A percentile compares a stretch with the other conserved stretches of the same genome.
Evolutionary conservation across 1,140 invertebrate genomes (phyloP).

Genomic region (Parapsyche elsis): DNA sequence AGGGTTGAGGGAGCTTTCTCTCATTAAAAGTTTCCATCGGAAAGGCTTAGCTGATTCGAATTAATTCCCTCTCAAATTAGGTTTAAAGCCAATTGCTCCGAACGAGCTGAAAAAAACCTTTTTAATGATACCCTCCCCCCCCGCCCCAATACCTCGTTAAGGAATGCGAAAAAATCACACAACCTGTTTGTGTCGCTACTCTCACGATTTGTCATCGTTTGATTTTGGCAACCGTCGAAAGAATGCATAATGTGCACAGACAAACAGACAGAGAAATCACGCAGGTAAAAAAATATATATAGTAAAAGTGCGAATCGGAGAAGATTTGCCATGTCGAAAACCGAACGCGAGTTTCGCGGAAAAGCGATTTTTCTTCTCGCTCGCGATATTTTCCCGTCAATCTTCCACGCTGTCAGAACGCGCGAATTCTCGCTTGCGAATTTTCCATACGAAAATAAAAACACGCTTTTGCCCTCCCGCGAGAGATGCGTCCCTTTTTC

Average conservation of each 20-base stretch:
- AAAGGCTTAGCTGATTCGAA: constrained; percentile 39
- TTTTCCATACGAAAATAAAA: neutral
- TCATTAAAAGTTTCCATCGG: constrained; percentile 38
- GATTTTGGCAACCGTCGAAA: neutral
- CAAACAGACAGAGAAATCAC: neutral
- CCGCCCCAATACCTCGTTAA: no score
- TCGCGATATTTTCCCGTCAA: constrained; percentile 4
- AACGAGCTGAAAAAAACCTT: constrained; percentile 15
- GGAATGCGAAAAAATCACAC: neutral
- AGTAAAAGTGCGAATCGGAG: neutral
- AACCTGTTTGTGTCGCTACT: neutral
- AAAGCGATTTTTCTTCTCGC: constrained; percentile 4
- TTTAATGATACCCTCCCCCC: constrained; percentile 13
- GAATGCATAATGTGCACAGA: constrained; percentile 25
- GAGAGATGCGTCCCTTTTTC: neutral
- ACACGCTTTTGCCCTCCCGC: neutral
- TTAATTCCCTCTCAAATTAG: constrained; percentile 38
- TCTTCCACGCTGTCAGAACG: constrained; percentile 2
- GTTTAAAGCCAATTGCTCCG: constrained; percentile 21
- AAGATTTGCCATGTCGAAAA: neutral
- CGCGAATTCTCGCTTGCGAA: neutral
- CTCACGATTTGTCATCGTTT: neutral
- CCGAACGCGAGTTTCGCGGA: no score
- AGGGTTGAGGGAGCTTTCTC: constrained; percentile 21
- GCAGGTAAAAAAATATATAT: no score